Evolutionary conservation across 2,113 vertebrate species (phyloP), one percentile per base, ranked within the genome.

Genomic region (Cathartes aura): DNA sequence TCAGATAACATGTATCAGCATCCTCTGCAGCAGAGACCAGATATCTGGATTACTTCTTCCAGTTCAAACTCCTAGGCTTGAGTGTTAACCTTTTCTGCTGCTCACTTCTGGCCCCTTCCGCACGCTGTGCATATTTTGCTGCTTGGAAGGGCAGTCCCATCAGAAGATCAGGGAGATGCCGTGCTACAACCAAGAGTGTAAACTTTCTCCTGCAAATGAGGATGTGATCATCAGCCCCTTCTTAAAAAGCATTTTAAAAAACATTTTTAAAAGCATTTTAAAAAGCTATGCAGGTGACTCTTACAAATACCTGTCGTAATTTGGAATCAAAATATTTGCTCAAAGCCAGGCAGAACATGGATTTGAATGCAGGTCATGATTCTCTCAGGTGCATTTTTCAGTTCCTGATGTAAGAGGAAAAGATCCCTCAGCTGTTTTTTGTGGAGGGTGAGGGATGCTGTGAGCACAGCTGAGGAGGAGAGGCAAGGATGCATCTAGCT

Each of bases 91-190:
- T 30, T 56, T 70, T 6, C 42, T 67, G 36, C 45, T 58, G 13
- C 15, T 82, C 15, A 12, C 12, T 71, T 59, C 34, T 59, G 68
- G 19, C 13, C 15, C 17, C 18, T 82, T 90, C 29, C 24, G 48
- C 18, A 45, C 0, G 0, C 3, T 30, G 3, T 3, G 5, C 26
- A 9, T 48, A 2, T 78, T 58, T 63, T 82, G 11, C 30, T 78
- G 8, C 32, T 60, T 62, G 23, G 40, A 52, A 56, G 11, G 4
- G 16, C 12, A 70, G 8, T 36, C 9, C 19, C 17, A 12, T 5
- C 9, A 8, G 72, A 47, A 82, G 53, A 79, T 36, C 5, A 48
- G 24, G 34, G 30, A 73, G 11, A 52, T 45, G 6, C 5, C 5
- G 10, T 42, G 32, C 53, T 87, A 14, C 32, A 63, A 22, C 3